phyloP scores from a whole-genome alignment of 37 sponge, comb jelly and placozoan species.

The Amphimedon queenslandica region DNA sequence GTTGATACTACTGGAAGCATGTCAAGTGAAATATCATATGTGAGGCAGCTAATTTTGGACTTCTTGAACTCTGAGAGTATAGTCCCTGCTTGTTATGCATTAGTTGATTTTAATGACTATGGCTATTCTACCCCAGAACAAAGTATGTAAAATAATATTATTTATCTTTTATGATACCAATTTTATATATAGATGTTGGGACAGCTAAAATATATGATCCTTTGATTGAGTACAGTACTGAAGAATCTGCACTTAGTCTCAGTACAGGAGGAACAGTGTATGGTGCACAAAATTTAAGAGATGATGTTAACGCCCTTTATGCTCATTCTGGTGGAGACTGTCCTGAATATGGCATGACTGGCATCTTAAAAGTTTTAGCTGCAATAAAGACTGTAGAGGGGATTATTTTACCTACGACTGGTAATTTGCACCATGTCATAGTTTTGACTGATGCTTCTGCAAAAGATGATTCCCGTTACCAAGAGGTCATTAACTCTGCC shows the following conservation, averaged over 20 bases:
- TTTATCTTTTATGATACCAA: neutral
- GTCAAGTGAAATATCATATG: neutral
- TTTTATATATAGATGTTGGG: neutral
- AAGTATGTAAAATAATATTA: neutral
- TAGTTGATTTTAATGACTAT: neutral
- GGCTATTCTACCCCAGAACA: neutral
- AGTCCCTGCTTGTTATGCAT: neutral
- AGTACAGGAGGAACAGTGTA: neutral
- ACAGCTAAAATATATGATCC: neutral
- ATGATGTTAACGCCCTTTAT: neutral
- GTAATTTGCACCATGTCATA: neutral
- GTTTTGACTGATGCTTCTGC: neutral
- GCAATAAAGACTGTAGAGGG: neutral
- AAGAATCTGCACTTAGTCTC: neutral
- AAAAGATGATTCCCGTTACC: neutral
- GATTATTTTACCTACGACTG: neutral
- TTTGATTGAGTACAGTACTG: neutral
- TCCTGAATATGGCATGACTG: no score
- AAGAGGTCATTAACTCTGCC: neutral
- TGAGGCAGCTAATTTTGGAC: neutral
- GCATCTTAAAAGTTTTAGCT: neutral
- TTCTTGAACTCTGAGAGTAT: neutral
- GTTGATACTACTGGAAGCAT: neutral
- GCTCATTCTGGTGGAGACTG: neutral
- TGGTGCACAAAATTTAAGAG: neutral